phyloP scores from a whole-genome alignment of 1,140 invertebrate genomes.

The Lepidurus couesii region DNA sequence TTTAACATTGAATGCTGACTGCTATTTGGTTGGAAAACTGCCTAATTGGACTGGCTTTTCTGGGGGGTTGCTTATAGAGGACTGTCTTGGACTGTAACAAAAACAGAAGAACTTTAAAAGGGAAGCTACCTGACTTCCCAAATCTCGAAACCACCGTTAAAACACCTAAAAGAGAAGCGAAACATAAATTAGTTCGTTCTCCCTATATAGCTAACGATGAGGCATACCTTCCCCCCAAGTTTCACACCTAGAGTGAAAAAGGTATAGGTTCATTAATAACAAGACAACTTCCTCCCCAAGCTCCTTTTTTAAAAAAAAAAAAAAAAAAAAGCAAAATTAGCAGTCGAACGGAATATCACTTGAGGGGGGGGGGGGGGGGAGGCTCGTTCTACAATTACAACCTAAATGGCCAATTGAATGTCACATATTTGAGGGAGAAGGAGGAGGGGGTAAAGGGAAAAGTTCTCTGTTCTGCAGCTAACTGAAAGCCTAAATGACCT shows the following conservation, averaged over 20 bases:
- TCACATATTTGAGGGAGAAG: no score
- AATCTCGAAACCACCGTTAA: not conserved
- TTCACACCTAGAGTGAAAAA: not conserved
- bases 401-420: no score
- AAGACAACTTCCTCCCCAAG: not conserved
- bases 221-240: not conserved
- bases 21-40: not conserved
- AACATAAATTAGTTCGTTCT: not conserved
- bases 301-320: not conserved
- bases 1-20: not conserved
- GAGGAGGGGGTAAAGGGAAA: no score
- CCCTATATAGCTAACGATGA: not conserved
- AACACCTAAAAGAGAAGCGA: not conserved
- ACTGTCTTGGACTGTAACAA: no score
- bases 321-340: no score
- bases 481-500: not conserved
- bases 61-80: no score
- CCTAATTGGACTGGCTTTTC: not conserved
- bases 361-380: no score
- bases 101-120: no score
- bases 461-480: no score
- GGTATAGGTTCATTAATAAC: conserved; percentile 13
- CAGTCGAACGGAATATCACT: not conserved
- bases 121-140: not conserved
- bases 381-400: no score